Conservation (phyloP, 1,140 invertebrate genomes). For the Drosophila ananassae region DNA sequence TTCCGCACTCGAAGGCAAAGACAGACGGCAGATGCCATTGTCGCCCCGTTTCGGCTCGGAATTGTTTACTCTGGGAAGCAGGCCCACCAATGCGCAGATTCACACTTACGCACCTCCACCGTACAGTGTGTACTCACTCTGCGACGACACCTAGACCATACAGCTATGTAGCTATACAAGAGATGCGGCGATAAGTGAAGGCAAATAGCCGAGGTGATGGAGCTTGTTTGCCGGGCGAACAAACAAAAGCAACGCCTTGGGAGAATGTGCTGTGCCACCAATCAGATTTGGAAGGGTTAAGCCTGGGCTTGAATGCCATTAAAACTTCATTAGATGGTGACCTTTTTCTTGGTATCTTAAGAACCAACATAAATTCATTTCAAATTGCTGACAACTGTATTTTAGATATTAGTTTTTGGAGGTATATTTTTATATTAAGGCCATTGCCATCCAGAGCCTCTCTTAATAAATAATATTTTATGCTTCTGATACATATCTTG, state of each 20-base stretch:
- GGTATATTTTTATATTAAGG: neutral
- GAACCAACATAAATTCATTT: neutral
- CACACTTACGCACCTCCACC: slow-evolving; percentile 13
- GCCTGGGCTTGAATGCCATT: slow-evolving; percentile 19
- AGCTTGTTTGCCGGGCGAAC: slow-evolving; percentile 73
- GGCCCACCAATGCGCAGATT: slow-evolving; percentile 54
- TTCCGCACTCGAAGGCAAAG: slow-evolving; percentile 29
- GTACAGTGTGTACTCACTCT: slow-evolving; percentile 51
- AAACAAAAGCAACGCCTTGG: slow-evolving; percentile 69
- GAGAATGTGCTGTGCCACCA: slow-evolving; percentile 37
- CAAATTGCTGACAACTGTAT: neutral
- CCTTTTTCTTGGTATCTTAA: neutral
- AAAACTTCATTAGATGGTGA: slow-evolving; percentile 33
- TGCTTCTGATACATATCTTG: slow-evolving; percentile 2
- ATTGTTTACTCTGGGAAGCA: slow-evolving; percentile 31
- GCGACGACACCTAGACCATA: slow-evolving; percentile 44
- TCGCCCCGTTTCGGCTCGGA: slow-evolving; percentile 13
- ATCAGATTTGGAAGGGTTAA: slow-evolving; percentile 33
- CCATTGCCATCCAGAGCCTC: neutral
- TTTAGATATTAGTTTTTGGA: neutral
- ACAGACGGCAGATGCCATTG: slow-evolving; percentile 59
- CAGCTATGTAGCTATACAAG: too few species aligned
- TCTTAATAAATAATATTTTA: neutral
- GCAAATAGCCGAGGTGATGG: slow-evolving; percentile 75
- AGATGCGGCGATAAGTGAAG: slow-evolving; percentile 68